These are phyloP conservation scores for Aphelenchoides avenae DNA, from an alignment of 1,140 invertebrate species.

Conservation along the genomic window DNA sequence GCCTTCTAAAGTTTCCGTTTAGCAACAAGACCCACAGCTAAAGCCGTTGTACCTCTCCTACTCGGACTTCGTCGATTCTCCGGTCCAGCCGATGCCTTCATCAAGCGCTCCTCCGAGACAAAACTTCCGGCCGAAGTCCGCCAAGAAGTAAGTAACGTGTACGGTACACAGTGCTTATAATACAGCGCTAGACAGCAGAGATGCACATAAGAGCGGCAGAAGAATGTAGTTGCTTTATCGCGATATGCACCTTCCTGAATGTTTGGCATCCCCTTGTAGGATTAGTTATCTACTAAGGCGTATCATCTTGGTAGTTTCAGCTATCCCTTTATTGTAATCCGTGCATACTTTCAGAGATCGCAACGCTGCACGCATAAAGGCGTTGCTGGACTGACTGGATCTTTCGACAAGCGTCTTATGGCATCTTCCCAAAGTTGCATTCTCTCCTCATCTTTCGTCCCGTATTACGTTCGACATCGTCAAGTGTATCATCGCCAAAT, in stretches of 20 bases:
- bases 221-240: neutral
- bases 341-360: slow-evolving; percentile 40
- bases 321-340: slow-evolving; percentile 7
- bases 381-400: slow-evolving; percentile 40
- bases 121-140: neutral
- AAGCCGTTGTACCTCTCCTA: slow-evolving; percentile 39
- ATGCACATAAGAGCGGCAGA: too few relatives aligned
- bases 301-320: too few relatives aligned
- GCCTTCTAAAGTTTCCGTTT: slow-evolving; percentile 5
- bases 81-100: slow-evolving; percentile 10
- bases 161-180: neutral
- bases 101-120: too few relatives aligned
- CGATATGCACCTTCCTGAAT: too few relatives aligned
- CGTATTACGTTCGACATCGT: too few relatives aligned
- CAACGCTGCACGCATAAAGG: slow-evolving; percentile 45
- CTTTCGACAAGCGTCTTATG: too few relatives aligned
- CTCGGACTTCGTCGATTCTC: slow-evolving; percentile 30
- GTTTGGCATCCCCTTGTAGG: too few relatives aligned
- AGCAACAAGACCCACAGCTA: slow-evolving; percentile 24
- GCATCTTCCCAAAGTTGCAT: too few relatives aligned
- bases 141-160: slow-evolving; percentile 7
- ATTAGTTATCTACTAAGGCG: slow-evolving; percentile 5
- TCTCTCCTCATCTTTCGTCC: too few relatives aligned
- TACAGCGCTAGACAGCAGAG: neutral
- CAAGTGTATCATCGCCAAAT: too few relatives aligned